These are phyloP conservation scores for Nasonia giraulti DNA, from an alignment of 1,140 invertebrate genomes.

Conservation along the genomic window DNA sequence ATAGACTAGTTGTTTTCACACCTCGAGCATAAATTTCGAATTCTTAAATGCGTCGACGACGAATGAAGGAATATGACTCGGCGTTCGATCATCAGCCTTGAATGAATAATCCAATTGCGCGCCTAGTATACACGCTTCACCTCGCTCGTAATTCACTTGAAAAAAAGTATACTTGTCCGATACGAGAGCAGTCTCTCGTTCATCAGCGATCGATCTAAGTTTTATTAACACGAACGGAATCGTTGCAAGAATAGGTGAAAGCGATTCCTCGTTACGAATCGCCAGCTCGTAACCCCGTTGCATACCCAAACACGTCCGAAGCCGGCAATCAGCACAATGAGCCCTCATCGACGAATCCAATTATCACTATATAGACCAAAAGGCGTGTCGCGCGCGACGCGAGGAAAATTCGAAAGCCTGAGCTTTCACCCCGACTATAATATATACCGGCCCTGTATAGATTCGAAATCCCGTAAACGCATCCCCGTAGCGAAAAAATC, in stretches of 20 bases:
- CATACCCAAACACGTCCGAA: background rate
- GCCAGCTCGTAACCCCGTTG: too few relatives aligned
- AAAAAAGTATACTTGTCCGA: background rate
- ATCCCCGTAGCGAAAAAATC: background rate
- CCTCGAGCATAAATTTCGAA: conserved; percentile 47
- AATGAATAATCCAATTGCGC: conserved; percentile 52
- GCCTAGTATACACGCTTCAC: too few relatives aligned
- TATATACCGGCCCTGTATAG: background rate
- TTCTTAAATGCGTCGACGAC: conserved; percentile 35
- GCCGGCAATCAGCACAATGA: background rate
- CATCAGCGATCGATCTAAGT: too few relatives aligned
- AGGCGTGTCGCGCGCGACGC: background rate
- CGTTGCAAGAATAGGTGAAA: too few relatives aligned
- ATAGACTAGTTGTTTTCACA: conserved; percentile 24
- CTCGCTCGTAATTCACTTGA: conserved; percentile 35
- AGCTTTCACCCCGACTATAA: background rate
- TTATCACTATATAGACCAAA: background rate
- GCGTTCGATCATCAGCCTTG: conserved; percentile 49
- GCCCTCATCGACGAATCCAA: too few relatives aligned
- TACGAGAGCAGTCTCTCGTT: too few relatives aligned
- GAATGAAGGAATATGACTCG: conserved; percentile 40
- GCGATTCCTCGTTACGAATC: too few relatives aligned
- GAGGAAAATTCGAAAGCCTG: background rate
- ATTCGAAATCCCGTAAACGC: background rate
- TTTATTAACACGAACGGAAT: too few relatives aligned